Conservation (phyloP, 2,113 vertebrate species). For the Anolis carolinensis region DNA sequence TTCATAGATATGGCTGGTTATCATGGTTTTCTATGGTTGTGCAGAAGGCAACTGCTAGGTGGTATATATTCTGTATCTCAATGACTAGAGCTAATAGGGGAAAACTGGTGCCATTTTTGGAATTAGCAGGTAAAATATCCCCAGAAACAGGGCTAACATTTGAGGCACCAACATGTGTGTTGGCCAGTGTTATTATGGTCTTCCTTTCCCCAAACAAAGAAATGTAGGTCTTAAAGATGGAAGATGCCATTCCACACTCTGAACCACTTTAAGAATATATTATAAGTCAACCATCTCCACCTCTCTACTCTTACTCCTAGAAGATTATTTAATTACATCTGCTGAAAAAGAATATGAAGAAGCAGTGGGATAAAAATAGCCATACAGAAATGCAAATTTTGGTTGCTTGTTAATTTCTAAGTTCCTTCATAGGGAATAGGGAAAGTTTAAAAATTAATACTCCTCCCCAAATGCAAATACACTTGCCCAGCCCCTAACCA, state of each 20-base stretch:
- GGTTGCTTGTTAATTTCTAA: conserved; percentile 33
- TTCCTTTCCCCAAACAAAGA: conserved; percentile 20
- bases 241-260: background rate
- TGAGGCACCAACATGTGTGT: too few species aligned
- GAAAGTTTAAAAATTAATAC: conserved; percentile 35
- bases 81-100: too few species aligned
- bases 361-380: background rate
- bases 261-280: background rate
- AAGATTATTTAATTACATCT: too few species aligned
- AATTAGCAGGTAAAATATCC: too few species aligned
- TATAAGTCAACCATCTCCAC: conserved; percentile 15
- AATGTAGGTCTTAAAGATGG: background rate
- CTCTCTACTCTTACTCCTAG: background rate
- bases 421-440: conserved; percentile 30
- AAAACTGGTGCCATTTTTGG: too few species aligned
- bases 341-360: background rate
- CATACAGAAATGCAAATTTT: conserved; percentile 23
- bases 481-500: conserved; percentile 15
- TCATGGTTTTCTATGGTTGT: too few species aligned
- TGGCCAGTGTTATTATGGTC: background rate
- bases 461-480: conserved; percentile 72
- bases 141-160: too few species aligned
- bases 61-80: too few species aligned
- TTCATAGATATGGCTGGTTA: too few species aligned
- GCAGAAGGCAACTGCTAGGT: too few species aligned